Evolutionary conservation across 2,113 vertebrate genomes (phyloP).

Genomic region (Pteropus alecto): DNA sequence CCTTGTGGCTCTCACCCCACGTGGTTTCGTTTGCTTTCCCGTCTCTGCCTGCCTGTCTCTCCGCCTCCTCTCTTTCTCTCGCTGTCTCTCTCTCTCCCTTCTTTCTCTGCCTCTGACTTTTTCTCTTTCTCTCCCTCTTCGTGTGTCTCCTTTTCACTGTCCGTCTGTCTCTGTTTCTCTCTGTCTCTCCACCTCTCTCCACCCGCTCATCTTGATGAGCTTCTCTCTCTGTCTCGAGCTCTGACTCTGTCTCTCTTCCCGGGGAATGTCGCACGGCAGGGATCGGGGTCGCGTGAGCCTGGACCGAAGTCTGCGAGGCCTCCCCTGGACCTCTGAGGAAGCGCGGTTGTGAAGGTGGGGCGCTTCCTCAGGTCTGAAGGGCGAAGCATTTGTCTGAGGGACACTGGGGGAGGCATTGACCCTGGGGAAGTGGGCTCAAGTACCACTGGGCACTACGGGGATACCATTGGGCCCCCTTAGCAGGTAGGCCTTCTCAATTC

Average conservation of each 20-base stretch:
- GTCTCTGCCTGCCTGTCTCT: accelerated
- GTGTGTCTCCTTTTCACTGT: background rate
- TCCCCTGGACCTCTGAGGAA: background rate
- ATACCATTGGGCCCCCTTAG: too few relatives aligned
- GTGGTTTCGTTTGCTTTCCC: accelerated
- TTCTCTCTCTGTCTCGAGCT: background rate
- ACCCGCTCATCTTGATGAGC: too few relatives aligned
- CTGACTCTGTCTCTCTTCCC: background rate
- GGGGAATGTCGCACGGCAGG: background rate
- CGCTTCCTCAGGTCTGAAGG: background rate
- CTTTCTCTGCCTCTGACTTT: background rate
- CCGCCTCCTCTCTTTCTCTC: background rate
- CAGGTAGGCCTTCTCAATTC: background rate
- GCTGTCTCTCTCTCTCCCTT: accelerated
- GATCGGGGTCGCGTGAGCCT: accelerated
- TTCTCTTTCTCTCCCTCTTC: background rate
- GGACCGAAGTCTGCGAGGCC: accelerated
- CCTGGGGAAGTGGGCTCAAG: background rate
- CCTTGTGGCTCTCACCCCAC: background rate
- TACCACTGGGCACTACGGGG: accelerated
- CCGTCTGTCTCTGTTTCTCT: background rate
- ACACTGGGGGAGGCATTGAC: background rate
- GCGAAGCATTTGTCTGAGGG: background rate
- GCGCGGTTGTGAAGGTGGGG: background rate
- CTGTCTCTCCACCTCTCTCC: background rate